These are phyloP conservation scores for Rhinatrema bivittatum DNA, from an alignment of 2,797 vertebrate genomes.

Conservation along the genomic window DNA sequence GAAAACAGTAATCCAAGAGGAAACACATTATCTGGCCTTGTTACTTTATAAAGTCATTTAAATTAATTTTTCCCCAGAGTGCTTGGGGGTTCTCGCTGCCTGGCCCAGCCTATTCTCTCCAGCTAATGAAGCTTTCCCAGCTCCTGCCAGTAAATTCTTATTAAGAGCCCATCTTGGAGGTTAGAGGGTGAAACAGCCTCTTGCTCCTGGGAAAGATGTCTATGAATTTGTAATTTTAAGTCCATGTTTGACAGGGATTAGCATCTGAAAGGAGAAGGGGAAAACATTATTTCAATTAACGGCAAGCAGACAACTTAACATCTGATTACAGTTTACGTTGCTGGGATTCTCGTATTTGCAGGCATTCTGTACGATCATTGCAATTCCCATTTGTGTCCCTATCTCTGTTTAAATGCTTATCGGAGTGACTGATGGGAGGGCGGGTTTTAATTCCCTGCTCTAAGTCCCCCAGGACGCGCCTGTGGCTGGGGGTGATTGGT, in stretches of 20 bases:
- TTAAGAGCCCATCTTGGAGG: slow-evolving; percentile 55
- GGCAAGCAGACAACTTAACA: slow-evolving; percentile 28
- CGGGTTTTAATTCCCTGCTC: background rate
- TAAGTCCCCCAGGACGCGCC: background rate
- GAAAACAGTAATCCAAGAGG: slow-evolving; percentile 51
- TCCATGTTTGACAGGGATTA: slow-evolving; percentile 51
- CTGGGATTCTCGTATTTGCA: slow-evolving; percentile 25
- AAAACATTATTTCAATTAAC: slow-evolving; percentile 52
- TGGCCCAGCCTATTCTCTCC: slow-evolving; percentile 47
- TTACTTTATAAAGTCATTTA: slow-evolving; percentile 54
- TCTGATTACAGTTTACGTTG: slow-evolving; percentile 33
- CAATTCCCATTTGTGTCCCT: background rate
- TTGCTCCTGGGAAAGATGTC: slow-evolving; percentile 56
- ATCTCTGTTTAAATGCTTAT: background rate
- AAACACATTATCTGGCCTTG: slow-evolving; percentile 49
- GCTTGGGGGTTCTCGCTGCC: slow-evolving; percentile 39
- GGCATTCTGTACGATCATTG: slow-evolving; percentile 21
- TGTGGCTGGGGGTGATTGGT: background rate
- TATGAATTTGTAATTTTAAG: slow-evolving; percentile 53
- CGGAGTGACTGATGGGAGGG: background rate
- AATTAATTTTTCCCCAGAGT: slow-evolving; percentile 60
- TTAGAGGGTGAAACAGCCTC: slow-evolving; percentile 53
- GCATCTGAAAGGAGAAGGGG: slow-evolving; percentile 44
- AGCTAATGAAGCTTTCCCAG: slow-evolving; percentile 53
- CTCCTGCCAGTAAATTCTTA: slow-evolving; percentile 41